Evolutionary conservation across 2,888 invertebrate species (phyloP), one percentile per base, ranked within the genome.

Genomic region (Hydrotaea cyrtoneurina): DNA sequence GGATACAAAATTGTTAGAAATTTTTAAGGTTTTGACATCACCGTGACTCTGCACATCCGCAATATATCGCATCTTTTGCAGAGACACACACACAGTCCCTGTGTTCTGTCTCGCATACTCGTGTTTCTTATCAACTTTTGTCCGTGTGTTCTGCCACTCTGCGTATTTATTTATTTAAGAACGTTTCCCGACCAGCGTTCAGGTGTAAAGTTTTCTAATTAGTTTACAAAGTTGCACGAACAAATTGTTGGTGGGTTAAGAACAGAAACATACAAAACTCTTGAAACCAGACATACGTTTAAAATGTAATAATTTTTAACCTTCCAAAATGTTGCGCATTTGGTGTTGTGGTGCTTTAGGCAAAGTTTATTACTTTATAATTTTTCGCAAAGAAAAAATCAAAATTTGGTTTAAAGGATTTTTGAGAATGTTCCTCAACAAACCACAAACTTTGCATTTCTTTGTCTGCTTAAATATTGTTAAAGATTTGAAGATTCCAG

Each of bases 141-240:
- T 21, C 10, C 39, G n/a, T 17, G 36, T 39, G 17, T 66, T 39
- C 23, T 46, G 26, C 43, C 59, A 26, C 46, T 59, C 59, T 57
- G 55, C 75, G 21, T 75, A 69, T 55, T 55, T 53, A 62, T 69
- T 69, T 72, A 72, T 74, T 82, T 26, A 64, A 59, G 43, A 53
- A 71, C 72, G 64, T 72, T 43, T 71, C n/a, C 13, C 31, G 11
- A 55, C 53, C 80, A 72, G 64, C 64, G 78, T 78, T 84, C 83
- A 79, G 72, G 46, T 78, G 78, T 64, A 84, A 84, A 84, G 64
- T 78, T 84, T 84, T 84, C 75, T 84, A 80, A 84, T 84, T 84
- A 84, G 71, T 84, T 80, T 76, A 72, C 26, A 78, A 84, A 84
- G 46, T 76, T 84, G 13, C 74, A 19, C 17, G 7, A 50, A 50